Evolutionary conservation across 2,888 invertebrate species (phyloP), one percentile per base, ranked within the genome.

Genomic region (Mesorhabditis sp.): DNA sequence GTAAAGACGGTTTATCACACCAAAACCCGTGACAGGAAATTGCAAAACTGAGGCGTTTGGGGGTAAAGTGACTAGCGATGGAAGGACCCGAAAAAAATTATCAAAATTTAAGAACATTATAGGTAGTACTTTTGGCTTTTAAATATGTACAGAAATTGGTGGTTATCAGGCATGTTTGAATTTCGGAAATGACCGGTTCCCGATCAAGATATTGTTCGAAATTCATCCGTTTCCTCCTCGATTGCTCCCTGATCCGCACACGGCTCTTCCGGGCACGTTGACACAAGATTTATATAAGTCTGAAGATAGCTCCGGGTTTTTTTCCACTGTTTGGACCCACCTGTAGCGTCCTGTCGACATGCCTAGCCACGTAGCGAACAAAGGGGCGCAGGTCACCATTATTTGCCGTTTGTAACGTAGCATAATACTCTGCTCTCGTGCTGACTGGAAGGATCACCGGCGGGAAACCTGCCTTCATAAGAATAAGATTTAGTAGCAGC

Each of bases 321-420:
- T 28, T 28, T 28, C 28, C 28, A 28, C 58, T n/a, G 7, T 13
- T 50, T 13, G 7, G 58, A 13, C 71, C 65, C n/a, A 82, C 82
- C 72, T 80, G 74, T 43, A 84, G 72, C 0, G 82, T 80, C 6
- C 74, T 68, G 43, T 80, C 78, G 2, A 82, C 80, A 66, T 78
- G 78, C n/a, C 73, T 73, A 4, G 94, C 95, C 81, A 97, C 94
- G 86, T 97, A 97, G 76, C 97, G 90, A 2, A 96, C 92, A 88
- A 97, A 97, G 0, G 96, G 96, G 65, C 95, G 89, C 4, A 95
- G 91, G 86, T 97, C 96, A 0, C 97, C 97, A 80, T 92, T 91
- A 85, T 97, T 96, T 0, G 94, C 96, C 6, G 92, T 89, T 86
- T 94, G 92, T 45, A 97, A 88, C 78, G 92, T 91, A 82, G 94